Base-by-base conservation (phyloP, 2,888 invertebrate species). In the Erebia palarica region DNA sequence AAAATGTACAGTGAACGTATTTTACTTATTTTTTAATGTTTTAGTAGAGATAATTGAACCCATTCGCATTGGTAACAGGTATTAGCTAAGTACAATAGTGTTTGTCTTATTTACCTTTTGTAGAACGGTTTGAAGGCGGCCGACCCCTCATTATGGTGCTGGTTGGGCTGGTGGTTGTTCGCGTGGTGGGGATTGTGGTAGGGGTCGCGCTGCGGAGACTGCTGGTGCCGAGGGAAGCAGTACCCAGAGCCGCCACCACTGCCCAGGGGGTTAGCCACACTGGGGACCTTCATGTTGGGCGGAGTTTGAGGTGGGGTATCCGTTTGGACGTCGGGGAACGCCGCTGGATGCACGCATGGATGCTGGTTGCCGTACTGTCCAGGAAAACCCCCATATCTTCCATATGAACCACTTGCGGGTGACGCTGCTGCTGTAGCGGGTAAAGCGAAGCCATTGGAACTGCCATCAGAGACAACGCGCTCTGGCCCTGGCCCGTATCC, bases 281-380 rank as follows among this genome's bases (percentile, higher is more conserved):
- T 96, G 83, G 97, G 96, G 84, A 97, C 95, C 91, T 98, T 98
- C 97, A 98, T 97, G 94, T 97, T 98, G 86, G 98, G 98, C 78
- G 98, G 98, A 78, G 98, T 98, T 92, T 98, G 98, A 51, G 98
- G 98, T 79, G 98, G 98, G 76, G 98, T 98, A 92, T 98, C 98
- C 80, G 97, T 95, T 86, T 96, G 96, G 89, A 97, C 96, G 91
- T 97, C 96, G 86, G 97, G 96, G 94, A 97, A 97, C 86, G 97
- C 96, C 90, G 96, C 95, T 57, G 94, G 92, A 80, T 94, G 90
- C 78, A 92, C 91, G 80, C 92, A 93, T 86, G 97, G 97, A 72
- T 93, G 93, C 79, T 93, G 93, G 75, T 89, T 90, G 64, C 90
- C 91, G 78, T 95, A 95, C 79, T 95, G 94, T 59, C 94, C 95